Conservation (phyloP, 2,797 vertebrate genomes). For the Crossoptilon crossoptilon region DNA sequence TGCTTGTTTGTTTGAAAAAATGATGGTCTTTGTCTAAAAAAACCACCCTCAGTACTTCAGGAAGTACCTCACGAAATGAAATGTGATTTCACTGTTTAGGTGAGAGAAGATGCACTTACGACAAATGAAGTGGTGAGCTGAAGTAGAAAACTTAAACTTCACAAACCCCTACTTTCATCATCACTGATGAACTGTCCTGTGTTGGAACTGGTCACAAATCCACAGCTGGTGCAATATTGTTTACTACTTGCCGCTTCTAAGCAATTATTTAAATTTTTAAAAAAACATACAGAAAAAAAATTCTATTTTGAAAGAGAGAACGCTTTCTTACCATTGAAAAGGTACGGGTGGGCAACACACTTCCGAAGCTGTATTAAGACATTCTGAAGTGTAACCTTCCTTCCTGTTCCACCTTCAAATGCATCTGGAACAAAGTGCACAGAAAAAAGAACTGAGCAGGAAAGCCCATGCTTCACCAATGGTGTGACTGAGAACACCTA, state of each 20-base stretch:
- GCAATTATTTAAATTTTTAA: neutral
- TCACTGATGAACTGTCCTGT: neutral
- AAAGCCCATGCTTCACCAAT: neutral
- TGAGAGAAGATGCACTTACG: neutral
- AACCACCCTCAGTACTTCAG: neutral
- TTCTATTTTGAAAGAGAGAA: neutral
- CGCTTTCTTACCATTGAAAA: slow-evolving; percentile 89
- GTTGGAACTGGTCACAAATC: neutral
- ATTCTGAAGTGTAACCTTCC: slow-evolving; percentile 87
- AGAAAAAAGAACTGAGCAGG: neutral
- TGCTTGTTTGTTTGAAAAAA: neutral
- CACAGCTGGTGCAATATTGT: neutral
- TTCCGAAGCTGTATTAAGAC: slow-evolving; percentile 92
- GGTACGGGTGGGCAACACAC: slow-evolving; percentile 92
- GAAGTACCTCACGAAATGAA: neutral
- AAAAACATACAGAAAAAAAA: neutral
- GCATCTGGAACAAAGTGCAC: slow-evolving; percentile 82
- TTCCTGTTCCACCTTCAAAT: slow-evolving; percentile 85
- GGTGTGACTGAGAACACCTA: neutral
- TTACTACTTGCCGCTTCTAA: slow-evolving; percentile 16
- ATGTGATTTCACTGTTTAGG: neutral
- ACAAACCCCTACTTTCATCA: neutral
- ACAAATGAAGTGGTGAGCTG: neutral
- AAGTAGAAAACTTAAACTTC: neutral
- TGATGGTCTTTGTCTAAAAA: neutral